Percentiles rank a stretch among this genome's conserved stretches.
Conservation (phyloP, 2,113 vertebrate genomes). For the Perca fluviatilis region DNA sequence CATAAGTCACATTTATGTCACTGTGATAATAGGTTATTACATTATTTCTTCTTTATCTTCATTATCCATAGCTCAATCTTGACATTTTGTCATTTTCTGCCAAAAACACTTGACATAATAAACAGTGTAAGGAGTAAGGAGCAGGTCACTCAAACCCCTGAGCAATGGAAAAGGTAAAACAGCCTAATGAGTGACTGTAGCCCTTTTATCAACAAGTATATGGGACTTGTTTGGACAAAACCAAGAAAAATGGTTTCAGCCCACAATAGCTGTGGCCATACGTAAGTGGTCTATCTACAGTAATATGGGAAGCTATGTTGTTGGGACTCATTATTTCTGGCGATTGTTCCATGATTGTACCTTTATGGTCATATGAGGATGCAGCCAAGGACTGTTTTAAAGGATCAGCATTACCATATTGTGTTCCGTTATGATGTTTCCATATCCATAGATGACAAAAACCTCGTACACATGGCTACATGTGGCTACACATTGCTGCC, state of each 20-base stretch:
- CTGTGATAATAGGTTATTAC: conserved; percentile 9
- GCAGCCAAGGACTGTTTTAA: too few relatives aligned
- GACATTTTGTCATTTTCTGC: conserved; percentile 16
- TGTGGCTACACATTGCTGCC: background rate
- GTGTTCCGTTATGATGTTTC: too few relatives aligned
- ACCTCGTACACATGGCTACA: background rate
- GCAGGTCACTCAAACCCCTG: conserved; percentile 3
- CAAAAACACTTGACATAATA: background rate
- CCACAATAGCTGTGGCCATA: background rate
- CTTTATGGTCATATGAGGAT: too few relatives aligned
- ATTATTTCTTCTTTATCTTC: conserved; percentile 9
- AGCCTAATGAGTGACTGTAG: conserved; percentile 20
- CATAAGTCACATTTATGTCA: conserved; percentile 18
- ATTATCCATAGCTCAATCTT: background rate
- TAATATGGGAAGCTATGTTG: too few relatives aligned
- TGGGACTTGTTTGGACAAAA: conserved; percentile 19
- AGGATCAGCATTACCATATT: too few relatives aligned
- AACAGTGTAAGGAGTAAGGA: background rate
- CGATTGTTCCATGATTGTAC: too few relatives aligned
- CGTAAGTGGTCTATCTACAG: conserved; percentile 20
- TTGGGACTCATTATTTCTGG: too few relatives aligned
- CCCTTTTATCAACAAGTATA: background rate
- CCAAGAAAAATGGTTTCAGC: conserved; percentile 16
- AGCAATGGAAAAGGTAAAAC: conserved; percentile 27
- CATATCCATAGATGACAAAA: background rate